Conservation (phyloP, 1,140 invertebrate species). For the Diploscapter pachys region DNA sequence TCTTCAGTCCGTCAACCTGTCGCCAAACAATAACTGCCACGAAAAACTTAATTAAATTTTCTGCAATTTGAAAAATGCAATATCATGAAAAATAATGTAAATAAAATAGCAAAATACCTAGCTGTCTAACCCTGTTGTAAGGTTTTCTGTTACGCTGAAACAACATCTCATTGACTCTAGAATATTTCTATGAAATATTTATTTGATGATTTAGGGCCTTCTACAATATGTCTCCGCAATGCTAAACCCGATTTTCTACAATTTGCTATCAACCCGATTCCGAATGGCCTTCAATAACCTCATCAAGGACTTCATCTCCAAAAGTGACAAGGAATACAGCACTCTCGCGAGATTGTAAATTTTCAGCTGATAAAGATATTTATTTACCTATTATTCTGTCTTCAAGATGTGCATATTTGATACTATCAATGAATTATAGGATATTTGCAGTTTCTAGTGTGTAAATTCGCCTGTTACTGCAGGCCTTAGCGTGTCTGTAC, state of each 20-base stretch:
- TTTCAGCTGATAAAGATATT: neutral
- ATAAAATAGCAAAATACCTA: neutral
- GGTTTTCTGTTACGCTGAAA: neutral
- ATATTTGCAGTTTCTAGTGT: too few species aligned
- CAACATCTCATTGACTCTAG: neutral
- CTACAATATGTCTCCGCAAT: slow-evolving; percentile 55
- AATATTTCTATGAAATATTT: neutral
- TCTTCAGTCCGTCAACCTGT: too few species aligned
- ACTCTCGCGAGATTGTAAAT: slow-evolving; percentile 25
- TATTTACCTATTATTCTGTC: too few species aligned
- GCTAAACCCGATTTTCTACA: slow-evolving; percentile 55
- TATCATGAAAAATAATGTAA: neutral
- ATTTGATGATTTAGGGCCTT: slow-evolving; percentile 20
- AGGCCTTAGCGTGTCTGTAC: too few species aligned
- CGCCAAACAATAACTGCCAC: too few species aligned
- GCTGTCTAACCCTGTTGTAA: neutral
- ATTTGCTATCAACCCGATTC: slow-evolving; percentile 54
- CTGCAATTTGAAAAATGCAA: neutral
- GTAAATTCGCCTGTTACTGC: too few species aligned
- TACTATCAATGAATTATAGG: too few species aligned
- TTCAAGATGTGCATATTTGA: too few species aligned
- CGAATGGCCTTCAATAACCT: slow-evolving; percentile 45
- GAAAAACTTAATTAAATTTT: neutral
- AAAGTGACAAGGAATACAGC: slow-evolving; percentile 25
- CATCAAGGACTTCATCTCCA: slow-evolving; percentile 31